phyloP scores from a whole-genome alignment of 2,888 invertebrate species.

The Sicus ferrugineus region DNA sequence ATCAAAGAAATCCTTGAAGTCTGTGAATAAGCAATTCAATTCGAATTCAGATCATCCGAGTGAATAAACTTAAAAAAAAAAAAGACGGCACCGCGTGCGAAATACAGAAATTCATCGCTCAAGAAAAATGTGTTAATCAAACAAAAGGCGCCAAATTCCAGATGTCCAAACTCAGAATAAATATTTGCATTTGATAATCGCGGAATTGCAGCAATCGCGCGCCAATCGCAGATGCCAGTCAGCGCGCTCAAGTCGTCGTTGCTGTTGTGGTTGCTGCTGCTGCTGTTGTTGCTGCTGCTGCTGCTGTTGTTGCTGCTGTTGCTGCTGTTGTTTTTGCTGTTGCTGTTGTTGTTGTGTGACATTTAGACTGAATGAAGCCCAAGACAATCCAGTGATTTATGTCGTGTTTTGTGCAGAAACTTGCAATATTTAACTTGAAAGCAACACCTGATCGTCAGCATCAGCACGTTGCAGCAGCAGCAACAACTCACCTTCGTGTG shows the following conservation, averaged over 20 bases:
- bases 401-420: constrained; percentile 38
- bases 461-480: not conserved
- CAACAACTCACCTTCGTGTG: constrained; percentile 9
- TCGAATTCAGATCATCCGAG: not conserved
- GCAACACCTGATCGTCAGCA: not conserved
- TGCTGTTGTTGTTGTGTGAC: constrained; percentile 34
- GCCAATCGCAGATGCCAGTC: constrained; percentile 7
- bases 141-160: constrained; percentile 1
- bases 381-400: constrained; percentile 33
- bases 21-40: not conserved
- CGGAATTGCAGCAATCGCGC: constrained; percentile 15
- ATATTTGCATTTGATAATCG: constrained; percentile 21
- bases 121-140: not conserved
- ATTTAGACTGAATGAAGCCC: constrained; percentile 34
- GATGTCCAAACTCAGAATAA: constrained; percentile 13
- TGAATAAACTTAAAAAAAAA: not conserved
- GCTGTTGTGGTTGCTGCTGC: no score
- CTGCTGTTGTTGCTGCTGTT: constrained; percentile 31
- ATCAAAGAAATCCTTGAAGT: not conserved
- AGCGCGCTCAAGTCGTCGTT: not conserved
- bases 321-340: constrained; percentile 31
- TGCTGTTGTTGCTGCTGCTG: constrained; percentile 31
- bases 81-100: not conserved
- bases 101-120: not conserved
- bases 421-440: constrained; percentile 9